A percentile compares a stretch with the other conserved stretches of the same genome.
Conservation (phyloP, 2,797 vertebrate species). For the Microctenopoma steveboyesi region DNA sequence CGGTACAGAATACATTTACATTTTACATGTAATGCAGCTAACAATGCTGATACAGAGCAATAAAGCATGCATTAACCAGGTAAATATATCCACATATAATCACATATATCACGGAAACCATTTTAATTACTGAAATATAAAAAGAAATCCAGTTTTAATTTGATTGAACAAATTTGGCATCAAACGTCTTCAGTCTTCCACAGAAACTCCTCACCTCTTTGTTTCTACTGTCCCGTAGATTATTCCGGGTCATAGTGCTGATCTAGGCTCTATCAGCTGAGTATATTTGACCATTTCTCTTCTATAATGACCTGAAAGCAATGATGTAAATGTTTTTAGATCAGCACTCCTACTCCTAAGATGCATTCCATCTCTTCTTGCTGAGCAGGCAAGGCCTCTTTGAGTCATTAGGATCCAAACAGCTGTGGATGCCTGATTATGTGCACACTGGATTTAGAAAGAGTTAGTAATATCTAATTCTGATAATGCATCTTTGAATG, state of each 20-base stretch:
- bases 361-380: slow-evolving; percentile 57
- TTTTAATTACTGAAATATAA: slow-evolving; percentile 7
- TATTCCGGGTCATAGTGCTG: slow-evolving; percentile 47
- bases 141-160: background rate
- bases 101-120: background rate
- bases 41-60: slow-evolving; percentile 7
- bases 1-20: slow-evolving; percentile 49
- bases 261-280: slow-evolving; percentile 39
- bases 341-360: slow-evolving; percentile 63
- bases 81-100: background rate
- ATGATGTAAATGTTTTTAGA: slow-evolving; percentile 64
- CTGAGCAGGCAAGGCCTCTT: slow-evolving; percentile 68
- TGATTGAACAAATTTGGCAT: background rate
- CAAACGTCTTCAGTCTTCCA: background rate
- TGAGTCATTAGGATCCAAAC: slow-evolving; percentile 66
- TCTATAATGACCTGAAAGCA: slow-evolving; percentile 52
- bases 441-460: slow-evolving; percentile 37
- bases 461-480: slow-evolving; percentile 51
- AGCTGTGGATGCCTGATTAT: slow-evolving; percentile 62
- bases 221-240: slow-evolving; percentile 21
- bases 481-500: slow-evolving; percentile 9
- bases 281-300: slow-evolving; percentile 57
- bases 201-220: slow-evolving; percentile 8
- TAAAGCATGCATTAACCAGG: background rate
- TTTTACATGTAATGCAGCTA: slow-evolving; percentile 40